A percentile compares a stretch with the other conserved stretches of the same genome.
Evolutionary conservation across 2,113 vertebrate genomes (phyloP).

Genomic region (Macroglossus sobrinus): DNA sequence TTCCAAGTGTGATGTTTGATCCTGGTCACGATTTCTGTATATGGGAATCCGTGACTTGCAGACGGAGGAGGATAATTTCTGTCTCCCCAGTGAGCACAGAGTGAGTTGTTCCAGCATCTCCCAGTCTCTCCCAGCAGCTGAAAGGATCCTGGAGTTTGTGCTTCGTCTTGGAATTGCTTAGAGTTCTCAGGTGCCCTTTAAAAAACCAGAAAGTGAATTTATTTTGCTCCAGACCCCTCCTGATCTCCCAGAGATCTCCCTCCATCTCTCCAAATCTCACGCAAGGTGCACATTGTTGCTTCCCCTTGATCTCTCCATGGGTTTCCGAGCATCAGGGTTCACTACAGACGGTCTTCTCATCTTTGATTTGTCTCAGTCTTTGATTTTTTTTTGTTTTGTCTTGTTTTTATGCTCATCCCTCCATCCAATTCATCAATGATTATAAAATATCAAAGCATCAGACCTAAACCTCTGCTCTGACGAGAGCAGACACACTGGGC

Average conservation of each 20-base stretch:
- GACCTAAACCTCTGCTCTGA: background rate
- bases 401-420: constrained; percentile 4
- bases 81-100: background rate
- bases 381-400: constrained; percentile 54
- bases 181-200: background rate
- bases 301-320: background rate
- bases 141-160: background rate
- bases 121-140: background rate
- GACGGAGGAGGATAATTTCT: background rate
- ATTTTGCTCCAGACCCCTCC: background rate
- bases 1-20: background rate
- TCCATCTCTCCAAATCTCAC: background rate
- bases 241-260: background rate
- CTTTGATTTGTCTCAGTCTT: constrained; percentile 44
- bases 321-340: background rate
- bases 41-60: background rate
- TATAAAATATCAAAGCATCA: background rate
- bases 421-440: background rate
- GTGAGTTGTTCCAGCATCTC: background rate
- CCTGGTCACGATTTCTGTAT: background rate
- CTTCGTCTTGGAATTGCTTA: background rate
- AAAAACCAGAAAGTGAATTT: constrained; percentile 26
- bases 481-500: background rate
- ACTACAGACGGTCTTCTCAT: background rate
- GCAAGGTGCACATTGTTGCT: background rate